Percentiles rank a stretch among this genome's conserved stretches.
Conservation (phyloP, 2,797 vertebrate species). For the Chelmon rostratus region DNA sequence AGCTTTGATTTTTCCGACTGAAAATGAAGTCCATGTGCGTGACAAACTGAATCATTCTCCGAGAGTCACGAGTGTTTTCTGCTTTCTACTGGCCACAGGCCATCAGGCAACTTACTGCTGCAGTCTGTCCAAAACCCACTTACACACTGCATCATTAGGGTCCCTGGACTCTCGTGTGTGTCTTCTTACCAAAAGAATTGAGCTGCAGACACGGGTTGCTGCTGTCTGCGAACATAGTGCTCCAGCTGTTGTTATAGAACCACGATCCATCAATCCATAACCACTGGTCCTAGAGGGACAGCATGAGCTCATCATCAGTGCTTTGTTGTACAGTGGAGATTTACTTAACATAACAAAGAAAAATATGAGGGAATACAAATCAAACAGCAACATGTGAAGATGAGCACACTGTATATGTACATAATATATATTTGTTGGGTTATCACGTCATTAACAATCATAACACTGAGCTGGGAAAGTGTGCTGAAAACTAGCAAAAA, state of each 20-base stretch:
- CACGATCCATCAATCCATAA: constrained; percentile 48
- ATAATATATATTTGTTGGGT: neutral
- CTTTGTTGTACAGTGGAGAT: neutral
- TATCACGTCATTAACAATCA: neutral
- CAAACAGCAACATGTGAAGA: neutral
- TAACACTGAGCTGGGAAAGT: neutral
- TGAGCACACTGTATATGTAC: neutral
- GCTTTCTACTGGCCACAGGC: neutral
- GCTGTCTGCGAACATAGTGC: neutral
- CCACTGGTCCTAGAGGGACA: constrained; percentile 15
- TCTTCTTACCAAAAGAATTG: constrained; percentile 8
- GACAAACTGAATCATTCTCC: neutral
- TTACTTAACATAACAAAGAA: neutral
- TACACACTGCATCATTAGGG: neutral
- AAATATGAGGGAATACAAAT: neutral
- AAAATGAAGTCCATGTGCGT: constrained; percentile 37
- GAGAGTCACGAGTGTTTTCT: constrained; percentile 13
- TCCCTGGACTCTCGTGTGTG: constrained; percentile 1
- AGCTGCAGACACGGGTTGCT: constrained; percentile 28
- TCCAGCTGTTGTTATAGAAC: constrained; percentile 42
- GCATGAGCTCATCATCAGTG: neutral
- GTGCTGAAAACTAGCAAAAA: neutral
- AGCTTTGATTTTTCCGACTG: constrained; percentile 11
- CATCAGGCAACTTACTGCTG: neutral
- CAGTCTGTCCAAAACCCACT: neutral